Base-by-base conservation (phyloP, 2,888 invertebrate species). In the Rhogogaster chlorosoma region DNA sequence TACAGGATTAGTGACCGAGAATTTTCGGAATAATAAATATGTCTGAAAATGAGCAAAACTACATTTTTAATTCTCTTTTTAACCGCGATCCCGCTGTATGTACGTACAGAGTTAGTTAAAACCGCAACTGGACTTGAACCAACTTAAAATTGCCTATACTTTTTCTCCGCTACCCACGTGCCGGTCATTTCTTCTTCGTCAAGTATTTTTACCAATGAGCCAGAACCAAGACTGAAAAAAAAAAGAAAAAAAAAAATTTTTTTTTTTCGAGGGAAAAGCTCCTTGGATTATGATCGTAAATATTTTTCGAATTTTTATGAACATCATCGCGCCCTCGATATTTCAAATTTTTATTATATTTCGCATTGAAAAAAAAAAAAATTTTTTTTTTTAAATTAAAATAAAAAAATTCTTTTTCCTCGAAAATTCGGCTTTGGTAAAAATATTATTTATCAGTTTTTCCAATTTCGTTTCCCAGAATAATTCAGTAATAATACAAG, bases 141-240 rank as follows among this genome's bases (percentile, higher is more conserved):
- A 67, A 67, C 18, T 32, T 67, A 67, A 26, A 32, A 67, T 67
- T 29, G 18, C 32, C 22, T 67, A 67, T 32, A 67, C 32, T 67
- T 67, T 67, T 67, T 18, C 15, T 67, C 29, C 67, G 67, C 32
- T 32, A 18, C 73, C 73, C 12, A 42, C 45, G 38, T 22, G 22
- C 73, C 9, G 73, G 22, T 22, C 6, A 42, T 22, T 38, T 22
- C 26, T 26, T 73, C 26, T 4, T 42, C 42, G 42, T 26, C 73
- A 38, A 73, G 42, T 73, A 42, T 73, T 73, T 73, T 73, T 42
- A 73, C 73, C 42, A 73, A 73, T 73, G 73, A 73, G 73, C 38
- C 22, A 42, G 10, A 38, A 22, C 45, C 26, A 45, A 73, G 26
- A 22, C 22, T 22, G 10, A n/a, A 26, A 57, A n/a, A n/a, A 7